These are phyloP conservation scores for Ectemnius cavifrons DNA, from an alignment of 2,888 invertebrate species.

Conservation along the genomic window DNA sequence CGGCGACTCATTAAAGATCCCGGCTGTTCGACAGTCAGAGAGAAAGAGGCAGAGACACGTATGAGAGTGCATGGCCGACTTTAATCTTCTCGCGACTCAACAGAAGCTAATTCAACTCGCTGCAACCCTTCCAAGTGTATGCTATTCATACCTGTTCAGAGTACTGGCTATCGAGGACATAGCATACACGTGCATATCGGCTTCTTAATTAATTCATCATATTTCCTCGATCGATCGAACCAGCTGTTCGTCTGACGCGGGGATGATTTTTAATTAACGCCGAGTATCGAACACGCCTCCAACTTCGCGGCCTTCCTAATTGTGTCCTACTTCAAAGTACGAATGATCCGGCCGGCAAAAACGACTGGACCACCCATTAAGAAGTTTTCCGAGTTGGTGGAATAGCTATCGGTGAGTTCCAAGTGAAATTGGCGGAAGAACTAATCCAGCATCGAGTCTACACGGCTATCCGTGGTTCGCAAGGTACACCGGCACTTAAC, in stretches of 20 bases:
- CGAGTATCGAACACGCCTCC: neutral
- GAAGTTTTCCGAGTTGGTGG: neutral
- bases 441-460: no score
- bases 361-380: neutral
- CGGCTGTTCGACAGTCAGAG: conserved; percentile 30
- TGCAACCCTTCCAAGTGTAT: conserved; percentile 11
- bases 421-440: no score
- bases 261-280: conserved; percentile 57
- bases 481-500: conserved; percentile 17
- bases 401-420: neutral
- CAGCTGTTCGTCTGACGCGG: conserved; percentile 53
- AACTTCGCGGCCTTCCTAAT: neutral
- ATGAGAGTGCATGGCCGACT: conserved; percentile 34
- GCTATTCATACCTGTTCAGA: conserved; percentile 26
- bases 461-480: neutral
- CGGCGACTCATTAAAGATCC: conserved; percentile 28
- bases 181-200: conserved; percentile 9
- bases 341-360: neutral
- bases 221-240: conserved; percentile 56
- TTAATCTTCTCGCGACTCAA: conserved; percentile 64
- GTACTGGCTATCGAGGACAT: no score
- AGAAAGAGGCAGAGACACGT: neutral
- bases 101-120: conserved; percentile 37
- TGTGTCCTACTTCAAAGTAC: neutral
- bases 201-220: conserved; percentile 58